Evolutionary conservation across 37 sponge, comb jelly and placozoan genomes (phyloP), one percentile per base, ranked within the genome.

Genomic region (Amphimedon queenslandica): DNA sequence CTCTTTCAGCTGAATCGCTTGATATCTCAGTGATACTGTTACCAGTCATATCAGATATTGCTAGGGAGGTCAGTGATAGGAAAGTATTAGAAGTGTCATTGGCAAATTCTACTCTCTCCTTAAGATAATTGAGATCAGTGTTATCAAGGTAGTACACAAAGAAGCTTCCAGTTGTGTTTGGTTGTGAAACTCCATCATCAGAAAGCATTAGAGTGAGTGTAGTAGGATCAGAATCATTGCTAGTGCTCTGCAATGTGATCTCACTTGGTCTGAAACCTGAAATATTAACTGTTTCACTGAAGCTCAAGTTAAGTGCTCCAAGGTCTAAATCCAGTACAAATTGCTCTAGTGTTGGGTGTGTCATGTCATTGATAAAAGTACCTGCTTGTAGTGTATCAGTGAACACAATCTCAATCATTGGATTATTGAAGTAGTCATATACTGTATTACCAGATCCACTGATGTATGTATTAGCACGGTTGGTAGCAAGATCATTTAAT

Each of bases 221-320:
- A 16, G 32, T 66, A 70, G 2, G 23, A 35, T 53, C 55, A 37
- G 58, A 74, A 20, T 41, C 65, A 77, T 88, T 88, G n/a, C 32
- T 20, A 4, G 35, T 66, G 51, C 74, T 84, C 31, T 93, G 89
- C 25, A 95, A 57, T 3, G 60, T 65, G 1, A 90, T 33, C 27
- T 64, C 75, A 21, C 71, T 25, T 2, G 83, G 63, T 27, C 13
- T 33, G 41, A 95, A 80, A 0, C 73, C 63, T 3, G 69, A 40
- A 31, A 88, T 82, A 55, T 78, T 68, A 16, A 95, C 89, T 27
- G 88, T 84, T 64, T 95, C 96, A 58, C 75, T 70, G 56, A 95
- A 95, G 23, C 56, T 67, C n/a, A 95, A 35, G 20, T 78, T 67
- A 4, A 95, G 28, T 0, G 67, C 64, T 40, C 85, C 91, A 43